A percentile compares a stretch with the other conserved stretches of the same genome.
phyloP scores from a whole-genome alignment of 2,113 vertebrate genomes.

The Callipepla californica region DNA sequence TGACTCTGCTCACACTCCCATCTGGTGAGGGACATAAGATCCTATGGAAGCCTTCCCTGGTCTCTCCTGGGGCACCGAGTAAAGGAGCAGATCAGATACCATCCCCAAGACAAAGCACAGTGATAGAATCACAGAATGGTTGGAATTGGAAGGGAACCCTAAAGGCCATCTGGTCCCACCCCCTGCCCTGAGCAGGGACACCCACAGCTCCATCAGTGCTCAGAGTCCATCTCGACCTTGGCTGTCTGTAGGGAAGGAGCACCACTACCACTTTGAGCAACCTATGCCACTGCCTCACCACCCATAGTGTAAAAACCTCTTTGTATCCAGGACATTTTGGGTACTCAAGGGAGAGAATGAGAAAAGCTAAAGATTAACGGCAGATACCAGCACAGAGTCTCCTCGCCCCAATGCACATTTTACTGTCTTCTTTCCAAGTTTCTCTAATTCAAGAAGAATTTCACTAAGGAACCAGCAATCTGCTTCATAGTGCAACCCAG shows the following conservation, averaged over 20 bases:
- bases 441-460: background rate
- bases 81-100: background rate
- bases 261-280: too few species aligned
- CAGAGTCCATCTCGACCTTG: too few species aligned
- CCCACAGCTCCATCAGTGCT: too few species aligned
- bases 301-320: too few species aligned
- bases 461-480: background rate
- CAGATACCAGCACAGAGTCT: background rate
- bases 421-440: background rate
- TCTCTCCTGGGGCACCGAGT: background rate
- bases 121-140: too few species aligned
- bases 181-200: too few species aligned
- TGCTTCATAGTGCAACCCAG: background rate
- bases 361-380: background rate
- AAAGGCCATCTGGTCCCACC: too few species aligned
- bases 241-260: too few species aligned
- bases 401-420: background rate
- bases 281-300: too few species aligned
- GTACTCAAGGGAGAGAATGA: background rate
- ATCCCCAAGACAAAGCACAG: too few species aligned
- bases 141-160: too few species aligned
- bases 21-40: background rate
- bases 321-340: background rate
- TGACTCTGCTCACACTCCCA: rapidly evolving
- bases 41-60: background rate